Evolutionary conservation across 2,797 vertebrate genomes (phyloP), one percentile per base, ranked within the genome.

Genomic region (Notamacropus eugenii): DNA sequence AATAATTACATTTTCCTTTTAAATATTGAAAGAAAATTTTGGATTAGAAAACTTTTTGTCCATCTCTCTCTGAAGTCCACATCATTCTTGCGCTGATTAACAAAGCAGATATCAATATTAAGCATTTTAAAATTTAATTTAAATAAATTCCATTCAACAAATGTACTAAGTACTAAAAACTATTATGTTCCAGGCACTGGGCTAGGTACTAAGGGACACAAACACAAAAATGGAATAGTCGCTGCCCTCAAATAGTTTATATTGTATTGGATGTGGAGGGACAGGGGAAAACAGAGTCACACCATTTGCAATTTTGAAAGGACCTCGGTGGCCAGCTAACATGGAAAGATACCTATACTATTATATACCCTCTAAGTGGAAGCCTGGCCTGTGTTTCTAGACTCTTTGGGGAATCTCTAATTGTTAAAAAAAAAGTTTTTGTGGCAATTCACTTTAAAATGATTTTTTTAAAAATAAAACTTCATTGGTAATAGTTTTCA

Each of bases 1-100:
- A 96, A 54, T 82, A 95, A 95, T 97, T 95, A 92, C 28, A 29
- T 58, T 3, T 96, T 94, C 46, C 56, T 97, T 94, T 96, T 31
- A 96, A 95, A 95, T 96, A 90, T 90, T 93, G 96, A 93, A 91
- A 96, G 59, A 93, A 62, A 92, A 10, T 46, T 22, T 96, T 58
- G 93, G 62, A 50, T 92, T 94, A 56, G 54, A 67, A 92, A 96
- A 52, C 29, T 90, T 94, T 94, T 74, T 74, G n/a, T 22, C 29
- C 56, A 52, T 55, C 13, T 22, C 55, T 92, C 54, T 91, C 54
- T 96, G 90, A 95, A 90, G 56, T 52, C 87, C 40, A 19, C 8
- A 40, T 74, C n/a, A 31, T 40, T n/a, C 6, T 24, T 74, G 67
- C 22, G 19, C 67, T 74, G 67, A 74, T 74, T 40, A 74, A 74